These are phyloP conservation scores for Anoncus sp. DNA, from an alignment of 2,888 invertebrate genomes.

Conservation along the genomic window DNA sequence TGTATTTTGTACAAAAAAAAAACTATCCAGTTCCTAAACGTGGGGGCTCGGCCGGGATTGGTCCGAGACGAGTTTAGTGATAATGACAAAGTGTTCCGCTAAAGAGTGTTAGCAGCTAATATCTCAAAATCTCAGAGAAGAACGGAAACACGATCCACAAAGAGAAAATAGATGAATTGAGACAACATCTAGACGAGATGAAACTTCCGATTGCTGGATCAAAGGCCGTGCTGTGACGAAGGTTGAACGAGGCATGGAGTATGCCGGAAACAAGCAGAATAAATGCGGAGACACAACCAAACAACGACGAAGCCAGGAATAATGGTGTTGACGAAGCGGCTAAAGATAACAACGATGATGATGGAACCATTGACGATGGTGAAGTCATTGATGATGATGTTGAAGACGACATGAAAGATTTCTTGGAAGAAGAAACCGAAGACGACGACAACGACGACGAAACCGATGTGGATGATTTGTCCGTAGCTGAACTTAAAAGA, in stretches of 20 bases:
- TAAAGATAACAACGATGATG: background rate
- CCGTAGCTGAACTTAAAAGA: background rate
- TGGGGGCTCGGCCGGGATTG: background rate
- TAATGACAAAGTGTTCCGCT: background rate
- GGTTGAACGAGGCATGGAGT: background rate
- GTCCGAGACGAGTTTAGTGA: background rate
- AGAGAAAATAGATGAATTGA: conserved; percentile 5
- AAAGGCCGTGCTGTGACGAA: background rate
- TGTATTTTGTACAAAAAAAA: no score
- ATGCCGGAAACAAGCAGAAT: background rate
- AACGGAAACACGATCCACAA: background rate
- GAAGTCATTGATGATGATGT: no score
- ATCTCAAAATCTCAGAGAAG: background rate
- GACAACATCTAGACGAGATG: background rate
- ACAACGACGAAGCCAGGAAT: background rate
- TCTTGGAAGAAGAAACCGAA: background rate
- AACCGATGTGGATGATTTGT: background rate
- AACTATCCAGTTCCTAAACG: no score
- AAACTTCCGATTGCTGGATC: background rate
- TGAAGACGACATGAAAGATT: background rate
- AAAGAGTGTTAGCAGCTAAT: background rate
- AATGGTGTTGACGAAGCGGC: background rate
- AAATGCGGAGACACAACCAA: background rate
- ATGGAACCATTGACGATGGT: background rate
- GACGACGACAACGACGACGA: background rate